A percentile compares a stretch with the other conserved stretches of the same genome.
phyloP scores from a whole-genome alignment of 2,113 vertebrate species.

The Bambusicola thoracicus region DNA sequence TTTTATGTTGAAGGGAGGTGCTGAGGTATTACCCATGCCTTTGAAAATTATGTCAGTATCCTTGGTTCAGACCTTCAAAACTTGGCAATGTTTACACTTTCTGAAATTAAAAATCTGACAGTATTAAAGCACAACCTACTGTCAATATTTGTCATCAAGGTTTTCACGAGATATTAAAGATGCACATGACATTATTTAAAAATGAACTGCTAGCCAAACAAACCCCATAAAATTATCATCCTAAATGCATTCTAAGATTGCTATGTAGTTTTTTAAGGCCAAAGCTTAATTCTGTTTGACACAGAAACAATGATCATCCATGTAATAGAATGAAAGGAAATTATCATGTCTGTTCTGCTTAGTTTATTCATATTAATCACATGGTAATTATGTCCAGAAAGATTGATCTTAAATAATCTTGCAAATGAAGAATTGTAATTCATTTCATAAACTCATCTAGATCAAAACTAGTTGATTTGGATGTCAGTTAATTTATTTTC shows the following conservation, averaged over 20 bases:
- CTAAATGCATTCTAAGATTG: conserved; percentile 44
- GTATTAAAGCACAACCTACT: conserved; percentile 69
- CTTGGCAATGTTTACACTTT: conserved; percentile 77
- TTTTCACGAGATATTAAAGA: conserved; percentile 67
- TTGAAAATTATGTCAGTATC: conserved; percentile 82
- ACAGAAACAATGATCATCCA: conserved; percentile 57
- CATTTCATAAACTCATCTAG: conserved; percentile 60
- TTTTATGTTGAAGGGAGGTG: conserved; percentile 75
- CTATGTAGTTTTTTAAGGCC: conserved; percentile 44
- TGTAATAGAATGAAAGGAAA: conserved; percentile 61
- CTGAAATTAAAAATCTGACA: conserved; percentile 82
- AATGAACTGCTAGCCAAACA: conserved; percentile 52
- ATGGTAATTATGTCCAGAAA: conserved; percentile 61
- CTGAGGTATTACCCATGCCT: conserved; percentile 67
- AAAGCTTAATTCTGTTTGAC: conserved; percentile 66
- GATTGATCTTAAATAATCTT: conserved; percentile 68
- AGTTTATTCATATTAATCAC: conserved; percentile 70
- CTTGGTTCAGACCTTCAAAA: conserved; percentile 83
- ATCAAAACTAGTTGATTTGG: conserved; percentile 46
- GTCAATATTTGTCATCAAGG: conserved; percentile 63
- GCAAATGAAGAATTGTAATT: conserved; percentile 59
- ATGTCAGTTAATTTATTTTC: conserved; percentile 58
- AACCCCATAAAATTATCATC: conserved; percentile 58
- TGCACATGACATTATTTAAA: conserved; percentile 43
- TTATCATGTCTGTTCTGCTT: conserved; percentile 49